Evolutionary conservation across 2,113 vertebrate species (phyloP).

Genomic region (Dipodomys merriami): DNA sequence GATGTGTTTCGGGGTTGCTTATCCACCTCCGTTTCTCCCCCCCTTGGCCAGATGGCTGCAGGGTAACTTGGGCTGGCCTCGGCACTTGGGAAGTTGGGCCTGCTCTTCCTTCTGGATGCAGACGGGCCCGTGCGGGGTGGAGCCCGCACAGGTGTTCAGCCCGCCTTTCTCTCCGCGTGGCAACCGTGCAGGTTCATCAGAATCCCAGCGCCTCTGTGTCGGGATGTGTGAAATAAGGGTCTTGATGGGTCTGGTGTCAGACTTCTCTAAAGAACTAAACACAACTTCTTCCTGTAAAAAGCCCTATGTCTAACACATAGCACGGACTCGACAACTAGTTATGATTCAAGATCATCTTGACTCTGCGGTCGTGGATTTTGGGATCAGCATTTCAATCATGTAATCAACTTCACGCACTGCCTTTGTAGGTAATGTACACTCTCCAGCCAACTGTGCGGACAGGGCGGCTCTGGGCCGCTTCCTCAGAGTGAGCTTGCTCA

Average conservation of each 20-base stretch:
- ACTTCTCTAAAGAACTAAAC: conserved; percentile 19
- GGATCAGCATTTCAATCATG: background rate
- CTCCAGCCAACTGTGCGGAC: background rate
- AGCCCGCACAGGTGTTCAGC: no score
- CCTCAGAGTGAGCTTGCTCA: no score
- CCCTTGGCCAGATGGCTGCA: background rate
- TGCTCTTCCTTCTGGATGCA: background rate
- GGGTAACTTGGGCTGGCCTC: no score
- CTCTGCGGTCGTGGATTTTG: conserved; percentile 18
- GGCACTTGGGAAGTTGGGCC: background rate
- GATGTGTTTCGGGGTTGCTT: background rate
- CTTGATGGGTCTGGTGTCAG: background rate
- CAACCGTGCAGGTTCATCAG: no score
- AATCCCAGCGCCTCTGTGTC: background rate
- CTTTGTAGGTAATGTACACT: background rate
- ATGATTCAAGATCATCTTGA: background rate
- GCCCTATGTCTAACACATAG: background rate
- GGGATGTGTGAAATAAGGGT: background rate
- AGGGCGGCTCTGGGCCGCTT: no score
- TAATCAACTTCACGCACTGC: background rate
- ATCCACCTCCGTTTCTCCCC: background rate
- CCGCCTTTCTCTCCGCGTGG: no score
- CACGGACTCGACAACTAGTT: background rate
- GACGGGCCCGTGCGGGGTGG: no score
- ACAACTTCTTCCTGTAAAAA: background rate